phyloP scores from a whole-genome alignment of 2,113 vertebrate genomes.

The Myiopsitta monachus region DNA sequence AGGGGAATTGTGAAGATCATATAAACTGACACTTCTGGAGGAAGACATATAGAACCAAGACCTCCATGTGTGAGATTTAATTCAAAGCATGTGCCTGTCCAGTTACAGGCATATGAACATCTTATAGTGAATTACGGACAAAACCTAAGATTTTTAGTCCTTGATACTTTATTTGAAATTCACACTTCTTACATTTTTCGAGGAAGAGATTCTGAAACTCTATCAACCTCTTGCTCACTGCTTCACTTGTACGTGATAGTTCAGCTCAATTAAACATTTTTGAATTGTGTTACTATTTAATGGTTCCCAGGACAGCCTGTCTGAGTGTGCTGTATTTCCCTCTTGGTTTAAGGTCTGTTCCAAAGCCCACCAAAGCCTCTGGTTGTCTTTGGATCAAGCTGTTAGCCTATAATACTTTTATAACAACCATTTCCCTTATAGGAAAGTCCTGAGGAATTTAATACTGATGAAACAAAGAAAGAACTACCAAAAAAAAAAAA shows the following conservation, averaged over 20 bases:
- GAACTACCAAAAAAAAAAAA: background rate
- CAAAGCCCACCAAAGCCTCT: slow-evolving; percentile 29
- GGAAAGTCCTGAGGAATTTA: background rate
- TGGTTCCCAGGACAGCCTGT: background rate
- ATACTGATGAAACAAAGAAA: slow-evolving; percentile 11
- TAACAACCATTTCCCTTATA: slow-evolving; percentile 22
- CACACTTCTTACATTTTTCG: background rate
- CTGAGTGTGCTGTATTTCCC: background rate
- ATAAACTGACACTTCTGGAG: background rate
- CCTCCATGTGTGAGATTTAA: background rate
- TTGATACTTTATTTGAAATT: background rate
- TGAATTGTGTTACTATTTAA: background rate
- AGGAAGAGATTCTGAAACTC: background rate
- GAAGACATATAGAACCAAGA: background rate
- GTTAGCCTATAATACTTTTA: background rate
- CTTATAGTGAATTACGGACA: background rate
- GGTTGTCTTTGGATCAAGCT: slow-evolving; percentile 15
- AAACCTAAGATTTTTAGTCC: background rate
- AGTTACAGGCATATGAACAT: background rate
- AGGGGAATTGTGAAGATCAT: background rate
- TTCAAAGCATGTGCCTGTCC: background rate
- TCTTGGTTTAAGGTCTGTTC: slow-evolving; percentile 7
- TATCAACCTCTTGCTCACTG: background rate
- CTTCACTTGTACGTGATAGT: background rate
- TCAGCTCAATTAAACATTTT: background rate